These are phyloP conservation scores for Athrips mouffetella DNA, from an alignment of 2,888 invertebrate genomes.

Conservation along the genomic window DNA sequence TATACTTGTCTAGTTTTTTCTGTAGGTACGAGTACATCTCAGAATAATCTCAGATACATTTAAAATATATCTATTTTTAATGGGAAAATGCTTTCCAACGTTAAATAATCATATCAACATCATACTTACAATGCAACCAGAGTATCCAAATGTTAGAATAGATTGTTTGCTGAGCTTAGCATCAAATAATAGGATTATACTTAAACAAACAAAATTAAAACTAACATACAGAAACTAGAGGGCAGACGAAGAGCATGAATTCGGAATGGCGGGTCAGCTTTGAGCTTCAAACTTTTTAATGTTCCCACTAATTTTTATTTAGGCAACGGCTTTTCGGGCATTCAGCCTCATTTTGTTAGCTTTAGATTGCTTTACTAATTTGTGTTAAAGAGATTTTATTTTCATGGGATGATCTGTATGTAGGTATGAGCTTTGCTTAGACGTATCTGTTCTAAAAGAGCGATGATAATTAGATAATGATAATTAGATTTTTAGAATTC, in stretches of 20 bases:
- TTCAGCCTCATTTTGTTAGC: not conserved
- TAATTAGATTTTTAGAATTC: no score
- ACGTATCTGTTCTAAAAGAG: no score
- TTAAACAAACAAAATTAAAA: conserved; percentile 38
- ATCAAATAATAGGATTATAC: conserved; percentile 36
- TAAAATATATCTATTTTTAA: no score
- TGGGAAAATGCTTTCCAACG: no score
- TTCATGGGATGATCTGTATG: not conserved
- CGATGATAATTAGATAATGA: no score
- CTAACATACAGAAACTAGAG: conserved; percentile 22
- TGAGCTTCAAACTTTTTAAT: conserved; percentile 41
- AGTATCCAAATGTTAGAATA: no score
- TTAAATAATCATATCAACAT: no score
- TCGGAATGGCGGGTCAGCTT: conserved; percentile 35
- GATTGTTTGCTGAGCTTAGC: not conserved
- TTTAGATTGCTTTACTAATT: not conserved
- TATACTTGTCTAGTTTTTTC: no score
- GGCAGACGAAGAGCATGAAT: conserved; percentile 37
- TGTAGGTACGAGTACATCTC: no score
- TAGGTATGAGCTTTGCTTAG: not conserved
- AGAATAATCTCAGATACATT: no score
- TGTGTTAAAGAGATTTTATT: not conserved
- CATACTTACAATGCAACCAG: conserved; percentile 25
- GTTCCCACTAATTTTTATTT: conserved; percentile 39
- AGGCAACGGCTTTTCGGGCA: conserved; percentile 13